Base-by-base conservation (phyloP, 1,140 invertebrate species). In the Philotrypesis tridentata region DNA sequence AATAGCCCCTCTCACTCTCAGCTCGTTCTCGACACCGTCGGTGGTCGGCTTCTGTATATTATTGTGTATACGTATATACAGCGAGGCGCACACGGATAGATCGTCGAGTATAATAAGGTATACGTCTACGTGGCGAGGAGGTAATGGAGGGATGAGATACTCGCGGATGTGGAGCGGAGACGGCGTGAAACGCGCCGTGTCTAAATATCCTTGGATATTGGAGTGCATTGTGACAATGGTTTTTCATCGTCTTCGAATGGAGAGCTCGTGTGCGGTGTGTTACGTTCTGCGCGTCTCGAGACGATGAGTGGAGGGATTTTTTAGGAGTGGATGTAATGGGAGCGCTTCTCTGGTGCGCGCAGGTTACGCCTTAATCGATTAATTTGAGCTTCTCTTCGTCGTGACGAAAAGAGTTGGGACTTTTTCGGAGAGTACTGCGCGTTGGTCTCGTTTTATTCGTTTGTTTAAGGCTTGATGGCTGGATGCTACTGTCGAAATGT, bases 111-210 rank as follows among this genome's bases (percentile, higher is more conserved):
- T 48, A 7, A 21, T n/a, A n/a, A n/a, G n/a, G n/a, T n/a, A n/a
- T n/a, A n/a, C n/a, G n/a, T n/a, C n/a, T n/a, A n/a, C n/a, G n/a
- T n/a, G n/a, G n/a, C 76, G 63, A 81, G 76, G 77, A 29, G 78
- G 17, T 33, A 76, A 79, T 83, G 82, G 78, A 77, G 80, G 79
- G 83, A 87, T 87, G 83, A 85, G 84, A 72, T 75, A 81, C 31
- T 72, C 48, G 43, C 43, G 29, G 43, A 79, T 60, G 2, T 33
- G n/a, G n/a, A n/a, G 29, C 11, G n/a, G 33, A 25, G 63, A 70
- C 55, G 48, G 71, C 68, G 68, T 82, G 76, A 85, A 86, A 86
- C 84, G 82, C 76, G 84, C 81, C 84, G 84, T 86, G 82, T 82
- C 85, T 84, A 85, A 86, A 85, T 85, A 83, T 65, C 48, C 55